phyloP scores from a whole-genome alignment of 1,140 invertebrate species.

The Heterodera schachtii region DNA sequence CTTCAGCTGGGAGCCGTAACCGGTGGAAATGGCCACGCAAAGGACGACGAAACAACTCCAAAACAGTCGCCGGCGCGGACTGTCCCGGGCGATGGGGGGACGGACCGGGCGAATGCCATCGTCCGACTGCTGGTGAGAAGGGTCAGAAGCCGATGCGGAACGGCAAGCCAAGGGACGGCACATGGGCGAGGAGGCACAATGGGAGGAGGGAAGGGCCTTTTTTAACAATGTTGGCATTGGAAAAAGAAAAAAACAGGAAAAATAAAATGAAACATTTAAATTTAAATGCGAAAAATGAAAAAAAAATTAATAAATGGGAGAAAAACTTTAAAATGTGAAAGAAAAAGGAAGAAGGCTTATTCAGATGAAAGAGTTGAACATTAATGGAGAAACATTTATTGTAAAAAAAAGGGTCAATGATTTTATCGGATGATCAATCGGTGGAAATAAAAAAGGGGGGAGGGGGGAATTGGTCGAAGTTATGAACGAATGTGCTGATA shows the following conservation, averaged over 20 bases:
- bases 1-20: conserved; percentile 27
- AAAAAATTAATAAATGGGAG: neutral
- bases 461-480: no score
- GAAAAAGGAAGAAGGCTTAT: no score
- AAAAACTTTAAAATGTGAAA: no score
- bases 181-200: neutral
- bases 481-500: no score
- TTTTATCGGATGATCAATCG: no score
- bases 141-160: no score
- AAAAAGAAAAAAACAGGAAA: neutral
- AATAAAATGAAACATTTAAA: neutral
- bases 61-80: neutral
- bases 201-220: no score
- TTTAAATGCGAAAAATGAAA: neutral
- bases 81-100: neutral
- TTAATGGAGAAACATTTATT: no score
- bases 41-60: conserved; percentile 17
- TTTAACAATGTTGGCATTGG: no score
- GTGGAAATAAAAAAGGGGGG: no score
- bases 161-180: neutral
- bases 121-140: neutral
- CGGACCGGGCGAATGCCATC: neutral
- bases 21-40: conserved; percentile 19
- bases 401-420: no score
- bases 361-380: no score